Evolutionary conservation across 2,888 invertebrate genomes (phyloP), one percentile per base, ranked within the genome.

Genomic region (Pharmacophagus antenor): DNA sequence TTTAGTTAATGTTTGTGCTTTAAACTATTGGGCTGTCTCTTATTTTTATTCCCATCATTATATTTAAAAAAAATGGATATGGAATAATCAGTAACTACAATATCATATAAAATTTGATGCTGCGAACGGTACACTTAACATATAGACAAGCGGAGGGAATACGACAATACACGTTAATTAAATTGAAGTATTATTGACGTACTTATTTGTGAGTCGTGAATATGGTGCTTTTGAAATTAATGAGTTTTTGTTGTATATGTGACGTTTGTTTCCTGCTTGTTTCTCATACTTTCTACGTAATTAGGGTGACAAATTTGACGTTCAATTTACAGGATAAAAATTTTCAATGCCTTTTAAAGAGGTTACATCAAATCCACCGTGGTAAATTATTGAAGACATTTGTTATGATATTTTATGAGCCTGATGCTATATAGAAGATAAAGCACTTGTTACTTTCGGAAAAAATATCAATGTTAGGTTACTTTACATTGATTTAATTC

Each of bases 131-230:
- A 44, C 53, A 44, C 44, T 48, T 17, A 8, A 25, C 20, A 44
- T 2, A 25, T 20, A 51, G 17, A 54, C 25, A 54, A 54, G 54
- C 44, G 20, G 18, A 20, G 18, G 18, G 42, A 44, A 47, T 47
- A 22, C 46, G 31, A 55, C 55, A 55, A 47, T 55, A 55, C 31
- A 55, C 55, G 55, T 55, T 55, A 55, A 55, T 55, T 55, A 55
- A 55, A 55, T 47, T 55, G 31, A 22, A 55, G 46, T n/a, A n/a
- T n/a, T n/a, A n/a, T n/a, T n/a, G 12, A 47, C 8, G 37, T 55
- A 31, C 55, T 55, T 31, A n/a, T 20, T 47, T 31, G 25, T 15
- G 47, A 10, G 21, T 47, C 44, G 31, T 47, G 46, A 47, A 55
- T 55, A 47, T n/a, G 46, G 55, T 31, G 22, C 55, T 47, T n/a